Conservation (phyloP, 2,797 vertebrate genomes). For the Morus bassanus region DNA sequence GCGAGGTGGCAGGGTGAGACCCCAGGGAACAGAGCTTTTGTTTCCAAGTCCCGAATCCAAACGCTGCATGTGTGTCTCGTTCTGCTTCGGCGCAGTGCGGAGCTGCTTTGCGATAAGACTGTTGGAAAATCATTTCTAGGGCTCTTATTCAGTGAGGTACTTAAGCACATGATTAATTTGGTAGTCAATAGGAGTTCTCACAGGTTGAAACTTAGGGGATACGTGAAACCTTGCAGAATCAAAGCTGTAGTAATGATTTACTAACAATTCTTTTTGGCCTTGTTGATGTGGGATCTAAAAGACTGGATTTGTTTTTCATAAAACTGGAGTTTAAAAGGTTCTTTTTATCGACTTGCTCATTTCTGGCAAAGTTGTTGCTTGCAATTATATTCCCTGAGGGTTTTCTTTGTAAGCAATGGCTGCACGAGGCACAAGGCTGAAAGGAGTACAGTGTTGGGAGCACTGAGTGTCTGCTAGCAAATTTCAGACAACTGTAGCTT, state of each 20-base stretch:
- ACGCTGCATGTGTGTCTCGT: fast-evolving
- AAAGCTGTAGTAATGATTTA: neutral
- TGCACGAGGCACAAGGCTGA: neutral
- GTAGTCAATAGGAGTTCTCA: neutral
- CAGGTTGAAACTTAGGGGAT: neutral
- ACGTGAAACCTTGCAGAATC: neutral
- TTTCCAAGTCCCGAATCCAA: neutral
- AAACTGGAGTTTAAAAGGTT: neutral
- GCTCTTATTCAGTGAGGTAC: neutral
- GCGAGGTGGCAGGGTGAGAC: too few species aligned
- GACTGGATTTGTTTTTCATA: neutral
- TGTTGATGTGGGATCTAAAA: neutral
- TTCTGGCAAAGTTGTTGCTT: neutral
- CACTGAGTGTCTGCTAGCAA: neutral
- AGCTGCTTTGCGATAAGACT: neutral
- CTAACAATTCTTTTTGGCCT: neutral
- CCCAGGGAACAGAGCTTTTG: neutral
- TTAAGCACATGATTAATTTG: neutral
- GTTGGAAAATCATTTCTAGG: neutral
- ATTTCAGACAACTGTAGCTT: neutral
- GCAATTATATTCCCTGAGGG: neutral
- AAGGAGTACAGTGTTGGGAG: neutral
- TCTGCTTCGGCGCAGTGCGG: fast-evolving
- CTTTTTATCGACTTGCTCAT: neutral
- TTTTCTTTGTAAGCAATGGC: neutral